Evolutionary conservation across 2,888 invertebrate species (phyloP).

Genomic region (Actias luna): DNA sequence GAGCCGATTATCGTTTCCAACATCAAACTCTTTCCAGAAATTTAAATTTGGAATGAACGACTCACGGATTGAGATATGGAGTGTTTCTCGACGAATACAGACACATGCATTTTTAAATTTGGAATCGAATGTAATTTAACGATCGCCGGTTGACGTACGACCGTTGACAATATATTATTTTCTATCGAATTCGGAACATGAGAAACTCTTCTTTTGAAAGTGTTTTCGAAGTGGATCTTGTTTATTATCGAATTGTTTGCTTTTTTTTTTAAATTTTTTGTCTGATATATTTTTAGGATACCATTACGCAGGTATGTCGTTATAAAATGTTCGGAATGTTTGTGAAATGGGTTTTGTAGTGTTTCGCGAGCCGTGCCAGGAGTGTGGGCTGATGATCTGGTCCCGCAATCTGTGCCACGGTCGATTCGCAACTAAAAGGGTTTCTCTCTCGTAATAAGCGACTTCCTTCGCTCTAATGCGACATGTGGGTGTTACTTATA

Average conservation of each 20-base stretch:
- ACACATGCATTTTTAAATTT: constrained; percentile 72
- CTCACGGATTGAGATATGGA: constrained; percentile 68
- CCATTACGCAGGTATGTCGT: constrained; percentile 34
- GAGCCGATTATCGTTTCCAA: constrained; percentile 69
- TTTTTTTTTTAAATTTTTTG: background rate
- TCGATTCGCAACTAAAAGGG: constrained; percentile 33
- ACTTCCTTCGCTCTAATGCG: constrained; percentile 50
- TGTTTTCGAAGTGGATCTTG: constrained; percentile 14
- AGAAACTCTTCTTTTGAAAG: constrained; percentile 10
- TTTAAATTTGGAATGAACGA: constrained; percentile 70
- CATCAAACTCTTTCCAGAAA: constrained; percentile 76
- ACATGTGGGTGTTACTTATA: constrained; percentile 44
- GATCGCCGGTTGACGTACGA: constrained; percentile 56
- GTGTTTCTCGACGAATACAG: constrained; percentile 62
- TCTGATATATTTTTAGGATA: background rate
- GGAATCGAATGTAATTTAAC: constrained; percentile 67
- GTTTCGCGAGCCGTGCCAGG: constrained; percentile 50
- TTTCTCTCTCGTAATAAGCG: constrained; percentile 42
- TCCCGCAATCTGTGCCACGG: constrained; percentile 63
- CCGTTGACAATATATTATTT: constrained; percentile 42
- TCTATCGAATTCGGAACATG: constrained; percentile 18
- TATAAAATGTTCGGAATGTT: constrained; percentile 56
- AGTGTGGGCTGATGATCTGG: constrained; percentile 61
- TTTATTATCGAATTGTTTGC: constrained; percentile 14
- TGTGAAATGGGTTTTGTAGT: constrained; percentile 39